Evolutionary conservation across 2,797 vertebrate genomes (phyloP).

Genomic region (Semaprochilodus insignis): DNA sequence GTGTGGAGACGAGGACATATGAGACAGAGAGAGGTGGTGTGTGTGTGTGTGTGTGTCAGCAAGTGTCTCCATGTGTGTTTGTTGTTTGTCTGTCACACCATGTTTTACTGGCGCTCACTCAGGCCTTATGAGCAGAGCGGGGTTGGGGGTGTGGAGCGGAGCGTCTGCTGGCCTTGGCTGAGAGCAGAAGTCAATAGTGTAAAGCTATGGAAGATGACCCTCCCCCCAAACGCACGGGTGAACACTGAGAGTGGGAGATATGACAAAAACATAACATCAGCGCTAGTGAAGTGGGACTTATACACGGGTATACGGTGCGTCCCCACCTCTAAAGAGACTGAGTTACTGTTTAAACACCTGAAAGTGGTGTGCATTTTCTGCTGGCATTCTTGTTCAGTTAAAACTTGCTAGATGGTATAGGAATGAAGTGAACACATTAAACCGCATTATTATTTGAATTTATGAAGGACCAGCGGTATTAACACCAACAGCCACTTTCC

Average conservation of each 20-base stretch:
- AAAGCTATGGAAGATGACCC: constrained; percentile 14
- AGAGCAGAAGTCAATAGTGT: constrained; percentile 28
- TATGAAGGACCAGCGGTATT: too few relatives aligned
- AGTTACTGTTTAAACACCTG: too few relatives aligned
- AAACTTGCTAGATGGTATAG: too few relatives aligned
- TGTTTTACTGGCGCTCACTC: constrained; percentile 15
- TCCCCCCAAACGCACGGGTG: neutral
- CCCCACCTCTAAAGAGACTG: too few relatives aligned
- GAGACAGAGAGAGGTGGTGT: neutral
- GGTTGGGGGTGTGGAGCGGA: constrained; percentile 8
- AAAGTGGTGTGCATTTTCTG: too few relatives aligned
- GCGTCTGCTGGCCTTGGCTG: constrained; percentile 31
- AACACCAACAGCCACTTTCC: too few relatives aligned
- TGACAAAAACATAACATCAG: too few relatives aligned
- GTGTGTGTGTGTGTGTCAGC: constrained; percentile 1
- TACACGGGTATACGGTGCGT: too few relatives aligned
- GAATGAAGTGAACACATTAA: too few relatives aligned
- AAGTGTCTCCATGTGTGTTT: neutral
- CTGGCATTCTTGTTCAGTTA: too few relatives aligned
- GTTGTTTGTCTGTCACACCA: constrained; percentile 24
- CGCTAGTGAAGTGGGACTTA: too few relatives aligned
- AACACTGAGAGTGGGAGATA: neutral
- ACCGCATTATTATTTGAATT: too few relatives aligned
- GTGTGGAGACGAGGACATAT: constrained; percentile 15
- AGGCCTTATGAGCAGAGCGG: constrained; percentile 1